Evolutionary conservation across 2,797 vertebrate species (phyloP), one percentile per base, ranked within the genome.

Genomic region (Lepilemur septentrionalis): DNA sequence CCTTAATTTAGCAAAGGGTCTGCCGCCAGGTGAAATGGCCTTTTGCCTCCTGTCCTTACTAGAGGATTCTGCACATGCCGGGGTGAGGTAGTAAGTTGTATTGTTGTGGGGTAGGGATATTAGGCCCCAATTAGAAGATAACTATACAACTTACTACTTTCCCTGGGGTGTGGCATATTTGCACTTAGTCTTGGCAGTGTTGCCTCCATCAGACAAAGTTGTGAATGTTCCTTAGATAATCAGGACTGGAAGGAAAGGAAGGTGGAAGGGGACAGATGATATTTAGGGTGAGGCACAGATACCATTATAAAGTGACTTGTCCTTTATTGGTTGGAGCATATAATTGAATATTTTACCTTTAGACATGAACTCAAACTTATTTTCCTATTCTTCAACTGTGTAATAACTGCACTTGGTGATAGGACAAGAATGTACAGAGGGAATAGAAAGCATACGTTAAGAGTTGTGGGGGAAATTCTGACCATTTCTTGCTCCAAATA

Each of bases 121-220:
- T 98, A 98, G 98, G 98, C 99, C 98, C 99, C 98, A 98, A 97
- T 98, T 97, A 98, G 99, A 99, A 99, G 99, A 99, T 99, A 99
- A 99, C 99, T 99, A 99, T 99, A 99, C 99, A 99, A 99, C 99
- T 99, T 99, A 99, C 99, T 99, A 99, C 99, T 99, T 99, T 99
- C 99, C 99, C 79, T 95, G 72, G 69, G 76, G 38, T 97, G 84
- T 87, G 50, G 95, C 92, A 88, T 94, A 76, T 67, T 92, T 92
- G 92, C 67, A 92, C 41, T 98, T 98, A 69, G 98, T 98, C 95
- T 97, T 96, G 32, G 35, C 41, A 81, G 7, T 78, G 3, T 78
- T 93, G 35, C 30, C 23, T 95, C 28, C 55, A 46, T 76, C 30
- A 93, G 48, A 28, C 6, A 89, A 65, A 92, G 11, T 48, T 91